Percentiles rank a stretch among this genome's conserved stretches.
Evolutionary conservation across 2,113 vertebrate species (phyloP).

Genomic region (Sprattus sprattus): DNA sequence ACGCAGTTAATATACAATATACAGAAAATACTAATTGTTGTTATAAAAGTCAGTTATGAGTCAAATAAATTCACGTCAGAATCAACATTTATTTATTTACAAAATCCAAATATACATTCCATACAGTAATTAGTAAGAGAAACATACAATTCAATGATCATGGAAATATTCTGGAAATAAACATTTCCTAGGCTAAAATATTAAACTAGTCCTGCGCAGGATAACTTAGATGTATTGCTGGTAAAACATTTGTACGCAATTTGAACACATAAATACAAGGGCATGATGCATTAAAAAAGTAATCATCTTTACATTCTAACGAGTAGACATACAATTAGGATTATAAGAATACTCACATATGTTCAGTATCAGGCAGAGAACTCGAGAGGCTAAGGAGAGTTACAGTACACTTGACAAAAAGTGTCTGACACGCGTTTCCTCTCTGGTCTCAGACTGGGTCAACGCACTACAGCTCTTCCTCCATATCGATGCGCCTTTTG

Average conservation of each 20-base stretch:
- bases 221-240: background rate
- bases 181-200: background rate
- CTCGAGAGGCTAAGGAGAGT: slow-evolving; percentile 27
- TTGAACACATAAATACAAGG: background rate
- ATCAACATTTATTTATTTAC: background rate
- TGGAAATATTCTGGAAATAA: background rate
- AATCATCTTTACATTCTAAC: background rate
- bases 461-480: slow-evolving; percentile 34
- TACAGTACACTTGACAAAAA: slow-evolving; percentile 37
- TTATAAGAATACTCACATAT: slow-evolving; percentile 37
- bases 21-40: background rate
- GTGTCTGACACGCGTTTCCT: slow-evolving; percentile 25
- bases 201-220: background rate
- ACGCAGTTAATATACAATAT: background rate
- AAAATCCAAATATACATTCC: background rate
- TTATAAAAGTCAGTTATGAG: background rate
- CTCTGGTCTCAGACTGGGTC: slow-evolving; percentile 18
- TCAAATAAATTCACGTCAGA: background rate
- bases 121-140: background rate
- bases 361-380: slow-evolving; percentile 16
- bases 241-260: background rate
- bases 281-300: background rate
- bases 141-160: background rate
- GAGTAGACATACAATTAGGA: background rate
- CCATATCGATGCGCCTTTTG: background rate